Base-by-base conservation (phyloP, 2,797 vertebrate genomes). In the Clarias pachynema region DNA sequence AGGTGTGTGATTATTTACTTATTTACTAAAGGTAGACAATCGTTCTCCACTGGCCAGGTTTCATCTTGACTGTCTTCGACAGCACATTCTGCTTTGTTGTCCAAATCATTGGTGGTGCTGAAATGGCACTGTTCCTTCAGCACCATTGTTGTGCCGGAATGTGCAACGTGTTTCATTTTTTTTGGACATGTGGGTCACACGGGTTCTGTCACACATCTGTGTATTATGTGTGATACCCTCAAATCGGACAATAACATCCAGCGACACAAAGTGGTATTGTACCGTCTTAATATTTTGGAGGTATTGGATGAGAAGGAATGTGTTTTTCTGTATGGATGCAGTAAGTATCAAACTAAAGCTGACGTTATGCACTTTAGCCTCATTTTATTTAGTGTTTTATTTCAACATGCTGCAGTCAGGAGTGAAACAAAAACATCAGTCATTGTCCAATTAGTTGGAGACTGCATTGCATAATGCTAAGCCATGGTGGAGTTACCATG, bases 401-500 rank as follows among this genome's bases (percentile, higher is more conserved):
- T 80, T 65, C 26, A 29, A 20, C 24, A 0, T 84, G 10, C 74
- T 60, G 65, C n/a, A 79, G 74, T 68, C 40, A 2, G n/a, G 31
- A 84, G 10, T 15, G 79, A 57, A 84, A 79, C 31, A 79, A 79
- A 59, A 84, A 70, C 79, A 66, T 81, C 49, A 56, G 49, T 69
- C 63, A 69, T 57, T 79, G 77, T 59, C 63, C 65, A 69, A 57
- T 57, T 65, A 57, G 56, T 62, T 66, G 26, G 20, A 90, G 91
- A 93, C 92, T 85, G 73, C 29, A 44, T 57, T 79, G 83, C 53
- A 56, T 53, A 81, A 81, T 66, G 40, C 37, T 65, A 65, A 66
- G 24, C 78, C 78, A 66, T 65, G 37, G 40, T 31, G 62, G 16
- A 66, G 83, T 84, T 70, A 60, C 63, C 31, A 70, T 79, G 56